phyloP scores from a whole-genome alignment of 2,113 vertebrate genomes.

The Jacana jacana region DNA sequence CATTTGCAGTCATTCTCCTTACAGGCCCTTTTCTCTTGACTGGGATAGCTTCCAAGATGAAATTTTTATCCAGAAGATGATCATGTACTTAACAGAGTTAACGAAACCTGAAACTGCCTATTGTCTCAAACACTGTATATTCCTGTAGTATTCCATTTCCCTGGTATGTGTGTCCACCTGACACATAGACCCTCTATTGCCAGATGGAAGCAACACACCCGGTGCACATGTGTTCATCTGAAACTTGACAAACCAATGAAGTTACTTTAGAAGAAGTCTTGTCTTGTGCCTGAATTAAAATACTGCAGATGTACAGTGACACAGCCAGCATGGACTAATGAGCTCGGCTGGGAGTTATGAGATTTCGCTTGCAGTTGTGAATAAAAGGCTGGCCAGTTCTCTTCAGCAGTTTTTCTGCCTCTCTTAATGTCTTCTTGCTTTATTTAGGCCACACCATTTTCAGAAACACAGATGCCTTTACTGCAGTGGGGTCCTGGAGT shows the following conservation, averaged over 20 bases:
- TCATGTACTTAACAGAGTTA: not conserved
- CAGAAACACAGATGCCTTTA: not conserved
- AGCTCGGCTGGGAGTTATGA: not conserved
- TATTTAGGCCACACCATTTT: not conserved
- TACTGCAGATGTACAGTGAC: not conserved
- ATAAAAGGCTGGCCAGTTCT: not conserved
- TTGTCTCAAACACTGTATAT: not conserved
- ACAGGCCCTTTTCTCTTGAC: not conserved
- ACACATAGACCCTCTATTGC: not conserved
- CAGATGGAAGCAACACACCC: not conserved
- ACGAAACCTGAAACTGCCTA: not conserved
- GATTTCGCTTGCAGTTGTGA: not conserved
- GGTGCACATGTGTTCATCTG: not conserved
- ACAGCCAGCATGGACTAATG: not conserved
- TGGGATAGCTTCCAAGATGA: not conserved
- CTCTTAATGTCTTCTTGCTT: not conserved
- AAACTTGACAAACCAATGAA: not conserved
- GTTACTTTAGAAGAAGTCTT: not conserved
- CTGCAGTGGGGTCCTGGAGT: not conserved
- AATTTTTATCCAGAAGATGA: not conserved
- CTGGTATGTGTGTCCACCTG: not conserved
- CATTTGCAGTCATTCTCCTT: not conserved
- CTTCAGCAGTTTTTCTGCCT: not conserved
- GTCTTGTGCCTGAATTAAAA: not conserved
- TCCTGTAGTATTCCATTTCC: not conserved